These are phyloP conservation scores for Sphaerolaimus hirsutus DNA, from an alignment of 2,888 invertebrate species.

Conservation along the genomic window DNA sequence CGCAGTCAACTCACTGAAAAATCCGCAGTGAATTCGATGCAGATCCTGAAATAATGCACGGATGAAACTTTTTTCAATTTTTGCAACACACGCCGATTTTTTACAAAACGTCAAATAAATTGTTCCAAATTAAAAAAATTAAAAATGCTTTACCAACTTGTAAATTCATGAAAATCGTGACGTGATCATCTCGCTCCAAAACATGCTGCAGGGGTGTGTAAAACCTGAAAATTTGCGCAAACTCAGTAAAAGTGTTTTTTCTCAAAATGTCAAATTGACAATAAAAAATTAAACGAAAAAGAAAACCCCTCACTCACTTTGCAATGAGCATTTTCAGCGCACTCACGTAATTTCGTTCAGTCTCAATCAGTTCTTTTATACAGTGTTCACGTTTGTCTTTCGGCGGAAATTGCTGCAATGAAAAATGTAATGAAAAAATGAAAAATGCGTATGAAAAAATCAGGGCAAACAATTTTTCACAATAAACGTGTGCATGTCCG, in stretches of 20 bases:
- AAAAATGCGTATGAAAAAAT: not conserved
- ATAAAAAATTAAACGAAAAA: constrained; percentile 1
- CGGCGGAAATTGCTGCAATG: constrained; percentile 16
- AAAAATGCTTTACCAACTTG: constrained; percentile 38
- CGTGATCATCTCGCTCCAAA: constrained; percentile 48
- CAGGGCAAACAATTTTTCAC: too few species aligned
- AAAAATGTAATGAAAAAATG: too few species aligned
- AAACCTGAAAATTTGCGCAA: too few species aligned
- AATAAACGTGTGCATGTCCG: too few species aligned
- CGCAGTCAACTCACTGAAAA: too few species aligned
- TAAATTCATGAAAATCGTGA: constrained; percentile 64
- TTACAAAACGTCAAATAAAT: too few species aligned
- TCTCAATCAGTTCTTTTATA: constrained; percentile 60
- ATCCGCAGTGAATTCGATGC: too few species aligned
- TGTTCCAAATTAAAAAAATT: not conserved
- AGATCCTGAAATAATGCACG: too few species aligned
- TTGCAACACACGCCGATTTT: too few species aligned
- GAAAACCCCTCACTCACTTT: constrained; percentile 9
- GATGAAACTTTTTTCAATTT: too few species aligned
- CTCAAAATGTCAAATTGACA: constrained; percentile 12
- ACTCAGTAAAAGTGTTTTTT: too few species aligned
- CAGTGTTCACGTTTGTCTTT: constrained; percentile 63
- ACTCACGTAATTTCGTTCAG: constrained; percentile 83
- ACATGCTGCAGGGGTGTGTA: constrained; percentile 37
- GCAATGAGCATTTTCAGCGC: constrained; percentile 42